A percentile compares a stretch with the other conserved stretches of the same genome.
Conservation (phyloP, 2,113 vertebrate genomes). For the Dicentrarchus labrax region DNA sequence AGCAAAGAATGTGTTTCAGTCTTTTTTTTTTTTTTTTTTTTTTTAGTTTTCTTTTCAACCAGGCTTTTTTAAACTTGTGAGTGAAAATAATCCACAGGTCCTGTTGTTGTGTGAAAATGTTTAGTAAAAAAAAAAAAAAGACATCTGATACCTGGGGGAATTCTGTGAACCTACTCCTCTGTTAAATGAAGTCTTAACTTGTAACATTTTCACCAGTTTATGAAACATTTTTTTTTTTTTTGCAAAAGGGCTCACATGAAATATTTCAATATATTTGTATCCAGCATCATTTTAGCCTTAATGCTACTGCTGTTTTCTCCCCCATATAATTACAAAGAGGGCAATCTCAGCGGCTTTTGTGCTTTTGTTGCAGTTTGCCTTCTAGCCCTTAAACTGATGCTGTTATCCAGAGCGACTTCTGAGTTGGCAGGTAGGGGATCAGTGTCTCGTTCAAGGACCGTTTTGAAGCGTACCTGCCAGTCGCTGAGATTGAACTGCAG, state of each 20-base stretch:
- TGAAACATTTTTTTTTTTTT: slow-evolving; percentile 6
- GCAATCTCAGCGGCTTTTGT: slow-evolving; percentile 5
- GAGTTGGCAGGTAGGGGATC: slow-evolving; percentile 16
- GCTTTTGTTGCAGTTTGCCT: slow-evolving; percentile 17
- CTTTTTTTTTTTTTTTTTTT: slow-evolving; percentile 15
- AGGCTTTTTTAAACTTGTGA: slow-evolving; percentile 12
- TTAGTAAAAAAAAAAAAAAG: neutral
- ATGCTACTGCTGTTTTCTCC: neutral
- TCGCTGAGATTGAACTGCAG: slow-evolving; percentile 52
- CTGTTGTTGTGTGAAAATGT: neutral
- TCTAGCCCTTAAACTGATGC: slow-evolving; percentile 16
- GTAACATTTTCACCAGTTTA: neutral
- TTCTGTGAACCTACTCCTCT: neutral
- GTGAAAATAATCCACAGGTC: slow-evolving; percentile 50
- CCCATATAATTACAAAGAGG: neutral
- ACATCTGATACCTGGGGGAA: slow-evolving; percentile 4
- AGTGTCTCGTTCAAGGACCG: slow-evolving; percentile 38
- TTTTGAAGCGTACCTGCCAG: slow-evolving; percentile 47
- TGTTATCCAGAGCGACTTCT: slow-evolving; percentile 3
- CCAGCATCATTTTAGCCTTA: neutral
- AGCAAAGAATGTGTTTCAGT: slow-evolving; percentile 31
- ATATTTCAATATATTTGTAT: neutral
- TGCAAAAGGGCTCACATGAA: neutral
- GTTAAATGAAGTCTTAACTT: neutral
- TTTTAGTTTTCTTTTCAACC: neutral